Conservation (phyloP, 2,797 vertebrate species). For the Amblyopsis hoosieri region DNA sequence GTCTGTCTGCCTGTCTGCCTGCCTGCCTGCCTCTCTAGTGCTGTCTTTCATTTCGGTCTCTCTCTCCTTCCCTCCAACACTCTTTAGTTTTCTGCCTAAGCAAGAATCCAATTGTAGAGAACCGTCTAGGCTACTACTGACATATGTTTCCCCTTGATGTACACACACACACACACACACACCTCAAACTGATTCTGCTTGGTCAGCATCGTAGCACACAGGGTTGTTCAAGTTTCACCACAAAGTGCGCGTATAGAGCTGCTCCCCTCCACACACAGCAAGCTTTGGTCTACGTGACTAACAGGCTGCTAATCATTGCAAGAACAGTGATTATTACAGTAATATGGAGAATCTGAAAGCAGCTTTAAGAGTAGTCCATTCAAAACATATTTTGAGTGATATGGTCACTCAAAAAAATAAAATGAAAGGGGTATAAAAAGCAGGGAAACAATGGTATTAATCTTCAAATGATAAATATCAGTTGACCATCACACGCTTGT, state of each 20-base stretch:
- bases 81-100: conserved; percentile 53
- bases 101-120: conserved; percentile 53
- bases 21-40: too few relatives aligned
- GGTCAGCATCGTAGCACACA: too few relatives aligned
- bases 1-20: too few relatives aligned
- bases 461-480: too few relatives aligned
- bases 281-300: neutral
- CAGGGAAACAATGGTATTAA: neutral
- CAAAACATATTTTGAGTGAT: too few relatives aligned
- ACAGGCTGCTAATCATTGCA: conserved; percentile 2
- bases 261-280: neutral
- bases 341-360: neutral
- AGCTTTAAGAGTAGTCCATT: neutral
- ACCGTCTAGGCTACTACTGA: conserved; percentile 18
- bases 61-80: conserved; percentile 6
- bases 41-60: too few relatives aligned
- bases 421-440: neutral
- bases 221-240: too few relatives aligned
- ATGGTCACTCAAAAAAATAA: neutral
- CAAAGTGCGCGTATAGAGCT: neutral
- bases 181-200: too few relatives aligned
- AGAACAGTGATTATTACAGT: neutral
- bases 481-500: too few relatives aligned
- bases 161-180: too few relatives aligned
- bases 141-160: conserved; percentile 50